Evolutionary conservation across 2,888 invertebrate species (phyloP), one percentile per base, ranked within the genome.

Genomic region (Cephus sareptanus): DNA sequence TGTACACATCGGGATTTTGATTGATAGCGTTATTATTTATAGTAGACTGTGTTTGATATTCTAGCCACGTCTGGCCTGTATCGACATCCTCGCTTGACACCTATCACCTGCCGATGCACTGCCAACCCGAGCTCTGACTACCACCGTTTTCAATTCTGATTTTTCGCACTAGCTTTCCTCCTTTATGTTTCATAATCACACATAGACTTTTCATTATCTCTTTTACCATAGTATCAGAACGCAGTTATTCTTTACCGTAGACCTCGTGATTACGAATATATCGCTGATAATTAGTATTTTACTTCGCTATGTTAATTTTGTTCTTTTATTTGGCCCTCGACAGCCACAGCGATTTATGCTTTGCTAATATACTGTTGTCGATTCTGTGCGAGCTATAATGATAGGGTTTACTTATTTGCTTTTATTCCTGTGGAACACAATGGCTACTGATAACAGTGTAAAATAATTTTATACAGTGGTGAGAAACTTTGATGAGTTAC

Each of bases 51-150:
- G 77, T 87, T 86, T 85, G 79, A 85, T 82, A 83, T 88, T 89
- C 81, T 86, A 89, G 88, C 87, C 80, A 82, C 83, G 81, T 84
- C 85, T 84, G 83, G 82, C 82, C 83, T 83, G 80, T 83, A 83
- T 85, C 83, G 83, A 84, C 82, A 85, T 82, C 82, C 84, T 83
- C 85, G 86, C 85, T 85, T 87, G 85, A 87, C 83, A 83, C 84
- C 82, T 82, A 79, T 77, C 82, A 81, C 82, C 81, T 80, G 81
- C 82, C 81, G 85, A 84, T 84, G 82, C 84, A 83, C 84, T 82
- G 82, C 82, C 81, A 83, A 83, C 82, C 81, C 79, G 83, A 84
- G 82, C 81, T 85, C 82, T 83, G 81, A 79, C 82, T 82, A 79
- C 80, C 81, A 79, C 77, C 80, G 81, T 80, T 81, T 76, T 79